These are phyloP conservation scores for Cordilura impudica DNA, from an alignment of 2,888 invertebrate genomes.

Conservation along the genomic window DNA sequence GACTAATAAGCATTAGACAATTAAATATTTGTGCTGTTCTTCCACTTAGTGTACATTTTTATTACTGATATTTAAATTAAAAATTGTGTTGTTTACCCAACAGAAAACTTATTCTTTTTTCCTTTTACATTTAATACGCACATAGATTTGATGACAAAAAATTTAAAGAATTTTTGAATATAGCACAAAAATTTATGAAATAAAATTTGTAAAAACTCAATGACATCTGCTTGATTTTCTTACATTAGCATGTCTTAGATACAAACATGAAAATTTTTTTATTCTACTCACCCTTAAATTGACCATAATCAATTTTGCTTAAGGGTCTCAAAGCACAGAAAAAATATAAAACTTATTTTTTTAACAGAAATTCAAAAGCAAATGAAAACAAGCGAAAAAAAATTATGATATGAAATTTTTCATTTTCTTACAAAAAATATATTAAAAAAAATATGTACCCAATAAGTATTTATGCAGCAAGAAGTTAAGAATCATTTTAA, in stretches of 20 bases:
- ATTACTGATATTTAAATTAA: slow-evolving; percentile 6
- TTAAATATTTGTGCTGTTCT: slow-evolving; percentile 30
- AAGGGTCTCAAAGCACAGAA: slow-evolving; percentile 62
- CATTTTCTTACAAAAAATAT: slow-evolving; percentile 66
- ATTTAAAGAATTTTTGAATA: not conserved
- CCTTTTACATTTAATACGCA: no score
- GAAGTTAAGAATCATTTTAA: no score
- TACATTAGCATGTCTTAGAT: slow-evolving; percentile 34
- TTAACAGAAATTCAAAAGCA: slow-evolving; percentile 59
- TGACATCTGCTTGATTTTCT: slow-evolving; percentile 65
- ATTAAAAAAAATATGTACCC: slow-evolving; percentile 47
- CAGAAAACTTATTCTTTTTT: not conserved
- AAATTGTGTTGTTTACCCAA: slow-evolving; percentile 37
- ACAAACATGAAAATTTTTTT: slow-evolving; percentile 30
- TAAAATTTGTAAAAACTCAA: slow-evolving; percentile 51
- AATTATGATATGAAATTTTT: slow-evolving; percentile 75
- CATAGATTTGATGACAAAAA: slow-evolving; percentile 24
- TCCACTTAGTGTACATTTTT: not conserved
- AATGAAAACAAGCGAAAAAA: slow-evolving; percentile 55
- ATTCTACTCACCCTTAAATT: slow-evolving; percentile 45
- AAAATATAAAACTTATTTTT: slow-evolving; percentile 54
- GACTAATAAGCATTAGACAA: slow-evolving; percentile 47
- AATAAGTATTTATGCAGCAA: no score
- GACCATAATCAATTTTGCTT: slow-evolving; percentile 76
- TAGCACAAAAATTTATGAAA: not conserved